Percentiles rank a stretch among this genome's conserved stretches.
Evolutionary conservation across 2,888 invertebrate genomes (phyloP).

Genomic region (Cyclophora punctaria): DNA sequence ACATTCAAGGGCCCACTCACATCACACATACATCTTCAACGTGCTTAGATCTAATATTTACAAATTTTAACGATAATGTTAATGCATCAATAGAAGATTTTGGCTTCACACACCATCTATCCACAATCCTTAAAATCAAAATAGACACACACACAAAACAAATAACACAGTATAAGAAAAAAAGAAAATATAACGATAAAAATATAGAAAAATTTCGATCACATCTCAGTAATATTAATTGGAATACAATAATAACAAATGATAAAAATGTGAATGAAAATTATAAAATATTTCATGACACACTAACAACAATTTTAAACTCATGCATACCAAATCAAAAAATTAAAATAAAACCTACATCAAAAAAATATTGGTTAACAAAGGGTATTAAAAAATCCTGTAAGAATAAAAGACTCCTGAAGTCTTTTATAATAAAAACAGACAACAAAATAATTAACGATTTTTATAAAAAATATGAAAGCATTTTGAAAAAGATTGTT

Average conservation of each 20-base stretch:
- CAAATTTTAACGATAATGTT: conserved; percentile 1
- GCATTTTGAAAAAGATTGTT: not conserved
- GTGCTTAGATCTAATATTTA: conserved; percentile 8
- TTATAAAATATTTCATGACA: not conserved
- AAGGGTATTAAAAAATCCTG: not conserved
- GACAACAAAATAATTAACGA: not conserved
- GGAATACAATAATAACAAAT: not conserved
- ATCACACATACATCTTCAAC: conserved; percentile 4
- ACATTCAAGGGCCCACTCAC: conserved; percentile 4
- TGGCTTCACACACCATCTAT: conserved; percentile 2
- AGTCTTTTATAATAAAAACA: not conserved
- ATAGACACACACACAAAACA: not conserved
- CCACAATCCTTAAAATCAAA: not conserved
- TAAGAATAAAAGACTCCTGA: not conserved
- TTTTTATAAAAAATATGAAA: conserved; percentile 1
- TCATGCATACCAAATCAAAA: not conserved
- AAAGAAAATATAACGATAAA: not conserved
- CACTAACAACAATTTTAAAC: not conserved
- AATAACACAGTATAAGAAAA: not conserved
- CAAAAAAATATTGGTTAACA: not conserved
- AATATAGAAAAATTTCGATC: conserved; percentile 1
- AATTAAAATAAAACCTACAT: not conserved
- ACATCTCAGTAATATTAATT: not conserved
- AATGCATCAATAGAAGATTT: conserved; percentile 1
- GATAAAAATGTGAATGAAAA: not conserved